Base-by-base conservation (phyloP, 2,113 vertebrate species). In the Dunckerocampus dactyliophorus region DNA sequence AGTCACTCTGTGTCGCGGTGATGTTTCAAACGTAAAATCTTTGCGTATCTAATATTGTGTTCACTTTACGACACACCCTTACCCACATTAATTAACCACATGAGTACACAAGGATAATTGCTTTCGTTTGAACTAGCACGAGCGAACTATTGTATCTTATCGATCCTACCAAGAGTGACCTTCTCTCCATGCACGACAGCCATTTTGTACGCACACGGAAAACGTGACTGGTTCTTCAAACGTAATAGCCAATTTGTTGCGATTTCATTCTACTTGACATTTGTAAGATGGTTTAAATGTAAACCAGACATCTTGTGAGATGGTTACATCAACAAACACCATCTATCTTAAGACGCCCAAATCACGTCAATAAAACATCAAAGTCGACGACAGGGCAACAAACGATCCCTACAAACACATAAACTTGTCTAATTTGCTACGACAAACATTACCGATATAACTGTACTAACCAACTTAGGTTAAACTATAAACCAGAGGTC, bases 1-100 rank as follows among this genome's bases (percentile, higher is more conserved):
- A 7, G n/a, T 67, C 60, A 74, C 76, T 75, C n/a, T 13, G 19
- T 39, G 5, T 56, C 58, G 20, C 20, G 31, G 31, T 54, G 48
- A 54, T n/a, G 42, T 43, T n/a, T 34, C 10, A 19, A 22, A 43
- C 54, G 48, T 34, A 7, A 34, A 34, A 8, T 1, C 31, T 34
- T 8, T 1, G 31, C 31, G 31, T 34, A 34, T 34, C 1, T 34
- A 8, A 8, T 28, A 28, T 28, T 28, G 4, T 34, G 31, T 34
- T 34, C 31, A 34, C 31, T 34, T 34, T 34, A 34, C 7, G 7
- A 34, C 31, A 34, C 4, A 8, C 31, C 3, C 3, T 34, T 8
- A 34, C 31, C 7, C 31, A 8, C 1, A 34, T 34, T 34, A 5
- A 34, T 34, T 34, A 34, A 28, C 4, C 31, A 34, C 31, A 2